These are phyloP conservation scores for Epinotia brunnichana DNA, from an alignment of 2,888 invertebrate genomes.

Conservation along the genomic window DNA sequence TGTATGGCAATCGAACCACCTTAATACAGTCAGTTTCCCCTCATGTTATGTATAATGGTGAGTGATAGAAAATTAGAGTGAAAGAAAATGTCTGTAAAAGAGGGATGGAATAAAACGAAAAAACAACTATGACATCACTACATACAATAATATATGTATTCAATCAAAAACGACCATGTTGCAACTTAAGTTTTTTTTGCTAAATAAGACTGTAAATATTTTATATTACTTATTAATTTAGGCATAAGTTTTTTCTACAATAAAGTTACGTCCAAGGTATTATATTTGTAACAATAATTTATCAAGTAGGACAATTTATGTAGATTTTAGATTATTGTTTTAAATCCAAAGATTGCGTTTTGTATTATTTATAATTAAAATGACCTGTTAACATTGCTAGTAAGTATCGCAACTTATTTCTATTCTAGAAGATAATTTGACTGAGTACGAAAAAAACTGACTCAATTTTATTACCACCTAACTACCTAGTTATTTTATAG, in stretches of 20 bases:
- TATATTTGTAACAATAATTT: constrained; percentile 15
- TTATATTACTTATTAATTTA: constrained; percentile 21
- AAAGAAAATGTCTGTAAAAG: not conserved
- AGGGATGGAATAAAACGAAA: not conserved
- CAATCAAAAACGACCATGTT: no score
- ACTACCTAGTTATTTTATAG: not conserved
- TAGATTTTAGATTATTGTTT: not conserved
- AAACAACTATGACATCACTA: no score
- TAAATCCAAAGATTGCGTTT: constrained; percentile 33
- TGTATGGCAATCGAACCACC: no score
- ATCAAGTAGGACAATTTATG: not conserved
- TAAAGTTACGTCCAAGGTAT: constrained; percentile 20
- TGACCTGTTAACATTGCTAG: not conserved
- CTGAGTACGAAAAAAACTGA: not conserved
- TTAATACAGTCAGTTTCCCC: not conserved
- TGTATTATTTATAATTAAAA: not conserved
- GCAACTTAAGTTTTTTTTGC: not conserved
- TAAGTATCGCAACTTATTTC: not conserved
- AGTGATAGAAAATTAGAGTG: not conserved
- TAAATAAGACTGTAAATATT: constrained; percentile 30
- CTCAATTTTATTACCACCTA: constrained; percentile 9
- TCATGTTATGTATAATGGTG: not conserved
- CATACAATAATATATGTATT: no score
- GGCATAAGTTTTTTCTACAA: not conserved
- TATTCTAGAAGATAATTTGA: not conserved